phyloP scores from a whole-genome alignment of 1,140 invertebrate genomes.

The Polyergus mexicanus region DNA sequence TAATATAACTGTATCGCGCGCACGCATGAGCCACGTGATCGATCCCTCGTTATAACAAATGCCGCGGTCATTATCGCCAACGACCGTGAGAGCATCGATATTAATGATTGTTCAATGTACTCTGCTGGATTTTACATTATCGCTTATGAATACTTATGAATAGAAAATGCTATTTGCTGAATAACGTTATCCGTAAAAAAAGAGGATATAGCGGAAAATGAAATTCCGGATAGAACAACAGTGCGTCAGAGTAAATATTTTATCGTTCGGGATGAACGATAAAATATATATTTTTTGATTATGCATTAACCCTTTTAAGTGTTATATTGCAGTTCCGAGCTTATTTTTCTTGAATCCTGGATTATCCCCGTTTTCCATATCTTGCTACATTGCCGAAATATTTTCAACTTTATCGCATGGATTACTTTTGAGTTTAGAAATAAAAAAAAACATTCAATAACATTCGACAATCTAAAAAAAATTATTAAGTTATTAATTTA shows the following conservation, averaged over 20 bases:
- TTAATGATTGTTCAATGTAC: not conserved
- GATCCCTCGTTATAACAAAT: slow-evolving; percentile 17
- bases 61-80: not conserved
- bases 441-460: not conserved
- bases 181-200: not conserved
- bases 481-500: too few relatives aligned
- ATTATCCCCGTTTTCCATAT: not conserved
- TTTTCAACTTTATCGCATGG: not conserved
- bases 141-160: not conserved
- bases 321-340: not conserved
- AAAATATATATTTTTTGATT: not conserved
- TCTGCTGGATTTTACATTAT: not conserved
- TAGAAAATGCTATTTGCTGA: not conserved
- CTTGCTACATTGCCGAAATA: not conserved
- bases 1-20: slow-evolving; percentile 22
- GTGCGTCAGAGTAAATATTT: not conserved
- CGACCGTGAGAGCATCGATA: slow-evolving; percentile 10
- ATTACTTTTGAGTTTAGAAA: not conserved
- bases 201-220: not conserved
- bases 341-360: not conserved
- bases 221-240: not conserved
- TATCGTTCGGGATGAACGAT: not conserved
- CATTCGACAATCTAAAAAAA: not conserved
- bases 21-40: not conserved
- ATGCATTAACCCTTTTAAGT: not conserved